Evolutionary conservation across 2,797 vertebrate genomes (phyloP).

Genomic region (Threskiornis aethiopicus): DNA sequence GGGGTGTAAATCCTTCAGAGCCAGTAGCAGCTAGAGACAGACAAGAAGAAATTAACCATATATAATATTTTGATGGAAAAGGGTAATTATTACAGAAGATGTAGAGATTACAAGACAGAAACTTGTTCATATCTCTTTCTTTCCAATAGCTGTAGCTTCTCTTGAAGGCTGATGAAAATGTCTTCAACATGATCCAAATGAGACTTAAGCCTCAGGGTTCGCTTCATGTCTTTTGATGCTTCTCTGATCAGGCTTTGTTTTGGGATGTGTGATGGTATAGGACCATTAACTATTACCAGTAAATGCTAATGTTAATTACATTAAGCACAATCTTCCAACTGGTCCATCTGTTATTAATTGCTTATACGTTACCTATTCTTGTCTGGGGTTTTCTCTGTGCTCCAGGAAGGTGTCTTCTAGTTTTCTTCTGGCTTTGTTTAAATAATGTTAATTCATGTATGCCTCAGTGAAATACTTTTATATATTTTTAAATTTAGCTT

Average conservation of each 20-base stretch:
- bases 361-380: background rate
- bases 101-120: background rate
- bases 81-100: background rate
- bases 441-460: background rate
- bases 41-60: background rate
- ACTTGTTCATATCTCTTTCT: background rate
- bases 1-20: background rate
- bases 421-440: background rate
- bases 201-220: background rate
- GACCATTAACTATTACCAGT: constrained; percentile 22
- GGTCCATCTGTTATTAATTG: constrained; percentile 28
- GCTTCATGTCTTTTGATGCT: background rate
- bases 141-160: background rate
- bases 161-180: background rate
- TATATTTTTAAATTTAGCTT: background rate
- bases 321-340: constrained; percentile 44
- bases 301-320: constrained; percentile 53
- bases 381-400: background rate
- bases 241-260: constrained; percentile 38
- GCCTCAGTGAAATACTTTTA: background rate
- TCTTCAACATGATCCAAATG: background rate
- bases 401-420: background rate
- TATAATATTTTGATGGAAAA: background rate
- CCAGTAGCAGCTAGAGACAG: background rate
- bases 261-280: constrained; percentile 19